These are phyloP conservation scores for Pocillopora meandrina DNA, from an alignment of 92 coral and sea anemone species.

Conservation along the genomic window DNA sequence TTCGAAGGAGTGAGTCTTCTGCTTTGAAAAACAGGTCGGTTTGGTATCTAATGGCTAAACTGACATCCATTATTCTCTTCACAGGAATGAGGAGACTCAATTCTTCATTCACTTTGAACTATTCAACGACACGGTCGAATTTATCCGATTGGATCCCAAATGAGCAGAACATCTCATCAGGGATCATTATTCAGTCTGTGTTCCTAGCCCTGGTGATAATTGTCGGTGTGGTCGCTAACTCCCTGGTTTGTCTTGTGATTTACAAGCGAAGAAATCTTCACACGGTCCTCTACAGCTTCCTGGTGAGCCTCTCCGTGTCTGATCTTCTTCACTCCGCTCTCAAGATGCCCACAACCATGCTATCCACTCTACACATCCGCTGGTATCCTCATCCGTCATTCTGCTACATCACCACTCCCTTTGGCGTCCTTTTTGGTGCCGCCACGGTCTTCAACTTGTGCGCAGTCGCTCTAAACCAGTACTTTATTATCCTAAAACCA, in stretches of 20 bases:
- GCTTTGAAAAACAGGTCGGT: background rate
- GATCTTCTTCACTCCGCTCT: conserved; percentile 86
- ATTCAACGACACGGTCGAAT: conserved; percentile 1
- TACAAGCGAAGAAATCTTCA: conserved; percentile 69
- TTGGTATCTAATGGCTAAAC: background rate
- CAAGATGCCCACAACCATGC: conserved; percentile 86
- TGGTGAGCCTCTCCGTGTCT: conserved; percentile 84
- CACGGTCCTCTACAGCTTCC: conserved; percentile 80
- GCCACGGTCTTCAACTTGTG: conserved; percentile 93
- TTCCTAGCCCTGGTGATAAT: conserved; percentile 61
- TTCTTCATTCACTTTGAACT: background rate
- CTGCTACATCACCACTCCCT: conserved; percentile 94
- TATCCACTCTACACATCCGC: conserved; percentile 72
- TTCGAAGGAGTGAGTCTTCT: no score
- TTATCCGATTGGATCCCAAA: background rate
- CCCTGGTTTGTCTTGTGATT: conserved; percentile 74
- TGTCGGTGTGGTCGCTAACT: conserved; percentile 67
- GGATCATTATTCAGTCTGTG: conserved; percentile 35
- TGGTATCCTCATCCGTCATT: conserved; percentile 93
- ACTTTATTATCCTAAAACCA: conserved; percentile 81
- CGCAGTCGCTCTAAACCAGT: conserved; percentile 93
- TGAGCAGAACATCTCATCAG: background rate
- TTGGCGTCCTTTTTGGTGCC: conserved; percentile 94
- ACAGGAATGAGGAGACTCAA: conserved; percentile 34
- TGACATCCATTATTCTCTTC: background rate